Percentiles rank a stretch among this genome's conserved stretches.
These are phyloP conservation scores for Hozukius guyotensis DNA, from an alignment of 2,797 vertebrate species.

Conservation along the genomic window DNA sequence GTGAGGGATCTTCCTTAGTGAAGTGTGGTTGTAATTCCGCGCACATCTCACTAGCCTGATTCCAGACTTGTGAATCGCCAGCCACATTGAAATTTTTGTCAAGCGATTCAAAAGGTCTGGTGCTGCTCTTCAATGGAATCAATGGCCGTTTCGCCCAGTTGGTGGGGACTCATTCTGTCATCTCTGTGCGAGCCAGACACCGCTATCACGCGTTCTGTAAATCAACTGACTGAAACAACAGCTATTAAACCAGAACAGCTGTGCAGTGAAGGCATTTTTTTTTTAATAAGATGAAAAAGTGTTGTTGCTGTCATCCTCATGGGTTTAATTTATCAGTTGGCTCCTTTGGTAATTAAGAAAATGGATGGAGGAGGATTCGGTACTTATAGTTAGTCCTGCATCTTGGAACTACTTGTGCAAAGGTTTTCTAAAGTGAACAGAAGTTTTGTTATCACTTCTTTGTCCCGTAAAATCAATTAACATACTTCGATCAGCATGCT, in stretches of 20 bases:
- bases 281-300: slow-evolving; percentile 14
- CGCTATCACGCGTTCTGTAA: slow-evolving; percentile 41
- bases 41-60: slow-evolving; percentile 67
- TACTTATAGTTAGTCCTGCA: neutral
- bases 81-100: slow-evolving; percentile 50
- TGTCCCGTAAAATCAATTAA: neutral
- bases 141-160: slow-evolving; percentile 28
- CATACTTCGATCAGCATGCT: neutral
- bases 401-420: slow-evolving; percentile 5
- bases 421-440: slow-evolving; percentile 3
- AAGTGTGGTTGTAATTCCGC: slow-evolving; percentile 79
- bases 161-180: slow-evolving; percentile 37
- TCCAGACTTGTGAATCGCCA: slow-evolving; percentile 55
- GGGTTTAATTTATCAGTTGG: slow-evolving; percentile 45
- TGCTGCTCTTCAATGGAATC: slow-evolving; percentile 33
- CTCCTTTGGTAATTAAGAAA: slow-evolving; percentile 21
- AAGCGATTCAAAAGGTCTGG: slow-evolving; percentile 40
- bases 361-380: slow-evolving; percentile 9
- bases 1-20: slow-evolving; percentile 67
- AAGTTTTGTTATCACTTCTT: neutral
- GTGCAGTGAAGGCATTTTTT: slow-evolving; percentile 29
- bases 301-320: slow-evolving; percentile 27
- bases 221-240: slow-evolving; percentile 51
- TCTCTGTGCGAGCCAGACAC: slow-evolving; percentile 38
- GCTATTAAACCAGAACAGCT: slow-evolving; percentile 55